Percentiles rank a stretch among this genome's conserved stretches.
Conservation (phyloP, 2,888 invertebrate species). For the Ditula angustiorana region DNA sequence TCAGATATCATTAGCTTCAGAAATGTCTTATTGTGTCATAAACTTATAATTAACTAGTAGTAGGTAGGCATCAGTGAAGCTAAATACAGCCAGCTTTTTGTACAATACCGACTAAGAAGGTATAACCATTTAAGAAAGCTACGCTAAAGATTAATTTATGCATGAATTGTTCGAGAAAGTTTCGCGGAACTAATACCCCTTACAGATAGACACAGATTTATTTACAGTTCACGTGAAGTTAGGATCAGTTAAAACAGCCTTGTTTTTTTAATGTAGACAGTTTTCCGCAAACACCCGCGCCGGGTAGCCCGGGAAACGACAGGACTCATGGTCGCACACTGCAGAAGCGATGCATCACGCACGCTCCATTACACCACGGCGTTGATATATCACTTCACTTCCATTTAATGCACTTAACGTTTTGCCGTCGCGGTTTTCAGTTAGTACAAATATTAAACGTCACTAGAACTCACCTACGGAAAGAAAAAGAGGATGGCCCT, state of each 20-base stretch:
- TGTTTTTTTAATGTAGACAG: neutral
- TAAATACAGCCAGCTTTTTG: neutral
- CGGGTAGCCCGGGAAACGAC: neutral
- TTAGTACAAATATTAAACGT: constrained; percentile 58
- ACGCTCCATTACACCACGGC: constrained; percentile 53
- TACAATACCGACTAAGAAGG: neutral
- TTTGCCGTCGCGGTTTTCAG: constrained; percentile 47
- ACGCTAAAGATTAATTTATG: neutral
- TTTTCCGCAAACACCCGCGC: constrained; percentile 8
- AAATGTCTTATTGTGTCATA: neutral
- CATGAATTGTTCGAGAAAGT: neutral
- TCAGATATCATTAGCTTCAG: constrained; percentile 38
- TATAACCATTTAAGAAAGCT: neutral
- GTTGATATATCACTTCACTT: constrained; percentile 76
- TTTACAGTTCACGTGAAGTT: constrained; percentile 10
- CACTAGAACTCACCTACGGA: constrained; percentile 80
- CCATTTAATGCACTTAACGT: constrained; percentile 59
- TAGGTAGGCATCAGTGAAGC: neutral
- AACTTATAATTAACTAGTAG: neutral
- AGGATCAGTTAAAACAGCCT: neutral
- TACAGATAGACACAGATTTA: neutral
- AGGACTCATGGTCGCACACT: constrained; percentile 45
- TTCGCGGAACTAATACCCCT: no score
- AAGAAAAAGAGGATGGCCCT: constrained; percentile 83
- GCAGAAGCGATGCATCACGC: constrained; percentile 55